These are phyloP conservation scores for Pteronura brasiliensis DNA, from an alignment of 2,113 vertebrate genomes.

Conservation along the genomic window DNA sequence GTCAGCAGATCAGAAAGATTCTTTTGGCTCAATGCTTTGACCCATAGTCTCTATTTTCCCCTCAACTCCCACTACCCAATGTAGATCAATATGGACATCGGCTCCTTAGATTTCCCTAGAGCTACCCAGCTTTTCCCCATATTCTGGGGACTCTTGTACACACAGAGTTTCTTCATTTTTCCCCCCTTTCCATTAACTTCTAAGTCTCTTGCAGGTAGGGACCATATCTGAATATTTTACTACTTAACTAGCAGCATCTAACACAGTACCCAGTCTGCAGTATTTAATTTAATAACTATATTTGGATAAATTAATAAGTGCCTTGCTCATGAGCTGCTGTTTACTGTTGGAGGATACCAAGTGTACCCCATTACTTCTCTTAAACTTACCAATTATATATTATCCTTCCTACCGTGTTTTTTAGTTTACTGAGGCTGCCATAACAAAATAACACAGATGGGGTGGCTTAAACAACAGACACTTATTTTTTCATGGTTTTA, in stretches of 20 bases:
- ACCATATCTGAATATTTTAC: neutral
- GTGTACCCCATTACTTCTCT: neutral
- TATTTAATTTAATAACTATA: neutral
- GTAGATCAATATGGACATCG: neutral
- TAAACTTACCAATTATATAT: neutral
- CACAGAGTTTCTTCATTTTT: neutral
- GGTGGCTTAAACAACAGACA: neutral
- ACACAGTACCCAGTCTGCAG: neutral
- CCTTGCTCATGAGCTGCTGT: neutral
- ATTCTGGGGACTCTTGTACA: neutral
- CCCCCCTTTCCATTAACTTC: neutral
- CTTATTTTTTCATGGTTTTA: neutral
- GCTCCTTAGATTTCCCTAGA: neutral
- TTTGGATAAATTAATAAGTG: neutral
- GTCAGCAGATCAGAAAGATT: neutral
- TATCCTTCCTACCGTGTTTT: neutral
- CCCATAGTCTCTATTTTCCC: neutral
- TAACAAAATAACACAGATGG: neutral
- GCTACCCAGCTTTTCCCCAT: neutral
- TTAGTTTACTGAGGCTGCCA: neutral
- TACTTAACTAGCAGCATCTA: neutral
- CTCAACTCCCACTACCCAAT: rapidly evolving
- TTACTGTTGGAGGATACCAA: neutral
- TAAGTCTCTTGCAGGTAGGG: neutral
- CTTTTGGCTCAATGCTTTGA: neutral